Percentiles rank a stretch among this genome's conserved stretches.
Evolutionary conservation across 2,888 invertebrate species (phyloP).

Genomic region (Zaprionus bogoriensis): DNA sequence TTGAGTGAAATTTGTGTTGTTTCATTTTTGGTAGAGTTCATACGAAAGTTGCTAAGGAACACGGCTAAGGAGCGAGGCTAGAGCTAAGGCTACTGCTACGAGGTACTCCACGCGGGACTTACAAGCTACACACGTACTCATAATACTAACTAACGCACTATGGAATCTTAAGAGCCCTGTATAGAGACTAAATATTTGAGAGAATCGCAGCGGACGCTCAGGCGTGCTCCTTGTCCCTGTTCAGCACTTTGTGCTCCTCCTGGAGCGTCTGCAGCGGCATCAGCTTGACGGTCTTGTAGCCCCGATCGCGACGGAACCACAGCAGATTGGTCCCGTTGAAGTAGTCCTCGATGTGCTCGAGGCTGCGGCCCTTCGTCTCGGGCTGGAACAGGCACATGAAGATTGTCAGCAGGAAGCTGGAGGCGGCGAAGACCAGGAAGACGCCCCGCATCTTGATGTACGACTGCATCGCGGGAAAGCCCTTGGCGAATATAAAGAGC

Average conservation of each 20-base stretch:
- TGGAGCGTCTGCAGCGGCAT: constrained; percentile 39
- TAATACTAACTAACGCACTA: constrained; percentile 41
- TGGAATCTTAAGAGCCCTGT: constrained; percentile 43
- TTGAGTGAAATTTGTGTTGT: constrained; percentile 21
- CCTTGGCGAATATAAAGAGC: constrained; percentile 88
- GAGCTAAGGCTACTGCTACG: constrained; percentile 16
- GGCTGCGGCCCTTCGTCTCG: constrained; percentile 88
- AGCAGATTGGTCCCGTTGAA: constrained; percentile 87
- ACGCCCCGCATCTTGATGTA: constrained; percentile 87
- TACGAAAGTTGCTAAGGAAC: constrained; percentile 35
- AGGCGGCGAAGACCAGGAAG: constrained; percentile 87
- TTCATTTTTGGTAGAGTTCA: constrained; percentile 17
- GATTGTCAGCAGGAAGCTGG: constrained; percentile 86
- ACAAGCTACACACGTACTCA: constrained; percentile 2
- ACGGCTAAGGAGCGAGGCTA: constrained; percentile 19
- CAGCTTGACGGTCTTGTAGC: constrained; percentile 68
- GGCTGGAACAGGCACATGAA: constrained; percentile 88
- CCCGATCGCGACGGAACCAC: constrained; percentile 83
- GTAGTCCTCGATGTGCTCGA: constrained; percentile 90
- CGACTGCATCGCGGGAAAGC: constrained; percentile 86
- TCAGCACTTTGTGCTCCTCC: constrained; percentile 13
- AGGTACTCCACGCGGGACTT: constrained; percentile 21
- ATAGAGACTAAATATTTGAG: constrained; percentile 23
- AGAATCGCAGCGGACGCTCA: constrained; percentile 2
- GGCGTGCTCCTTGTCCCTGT: constrained; percentile 31